Evolutionary conservation across 2,888 invertebrate genomes (phyloP).

Genomic region (Stenodema calcarata): DNA sequence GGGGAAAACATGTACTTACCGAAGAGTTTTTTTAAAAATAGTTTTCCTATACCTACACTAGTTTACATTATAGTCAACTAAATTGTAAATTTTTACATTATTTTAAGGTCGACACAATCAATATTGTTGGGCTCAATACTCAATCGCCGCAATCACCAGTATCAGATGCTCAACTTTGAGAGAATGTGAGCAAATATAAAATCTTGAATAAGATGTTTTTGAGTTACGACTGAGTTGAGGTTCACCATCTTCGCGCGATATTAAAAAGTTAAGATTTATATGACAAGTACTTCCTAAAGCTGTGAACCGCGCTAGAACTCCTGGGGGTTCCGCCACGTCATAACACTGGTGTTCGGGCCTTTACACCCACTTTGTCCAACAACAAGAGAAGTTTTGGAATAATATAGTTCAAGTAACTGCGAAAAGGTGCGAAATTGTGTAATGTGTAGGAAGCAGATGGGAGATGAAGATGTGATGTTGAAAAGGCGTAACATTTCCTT

Average conservation of each 20-base stretch:
- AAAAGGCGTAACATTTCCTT: too few species aligned
- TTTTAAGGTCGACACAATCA: too few species aligned
- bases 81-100: too few species aligned
- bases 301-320: not conserved
- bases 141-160: too few species aligned
- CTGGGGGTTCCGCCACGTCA: not conserved
- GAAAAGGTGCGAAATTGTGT: too few species aligned
- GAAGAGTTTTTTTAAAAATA: not conserved
- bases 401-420: too few species aligned
- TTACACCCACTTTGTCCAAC: not conserved
- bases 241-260: not conserved
- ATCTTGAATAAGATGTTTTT: not conserved
- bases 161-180: not conserved
- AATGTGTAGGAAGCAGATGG: too few species aligned
- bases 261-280: not conserved
- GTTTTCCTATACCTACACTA: not conserved
- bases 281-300: not conserved
- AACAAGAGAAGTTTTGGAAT: too few species aligned
- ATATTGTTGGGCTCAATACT: too few species aligned
- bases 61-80: too few species aligned
- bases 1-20: too few species aligned
- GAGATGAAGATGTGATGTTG: too few species aligned
- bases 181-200: not conserved
- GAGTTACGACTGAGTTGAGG: not conserved
- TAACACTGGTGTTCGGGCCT: not conserved